Base-by-base conservation (phyloP, 53 echinoderm and acorn worm species). In the Henricia sp. region DNA sequence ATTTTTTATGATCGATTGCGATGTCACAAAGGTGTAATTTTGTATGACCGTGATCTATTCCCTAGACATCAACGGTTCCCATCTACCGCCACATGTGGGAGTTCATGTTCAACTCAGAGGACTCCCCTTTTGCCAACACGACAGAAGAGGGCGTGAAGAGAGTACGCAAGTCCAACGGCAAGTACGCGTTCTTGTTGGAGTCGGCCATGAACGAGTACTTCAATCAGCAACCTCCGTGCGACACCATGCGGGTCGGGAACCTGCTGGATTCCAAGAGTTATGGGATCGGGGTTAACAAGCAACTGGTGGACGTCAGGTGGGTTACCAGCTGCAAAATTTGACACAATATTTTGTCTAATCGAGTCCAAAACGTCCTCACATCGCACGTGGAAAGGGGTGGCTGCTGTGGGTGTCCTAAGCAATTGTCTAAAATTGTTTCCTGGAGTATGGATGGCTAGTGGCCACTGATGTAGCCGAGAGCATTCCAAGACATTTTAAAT, bases 51-150 rank as follows among this genome's bases (percentile, higher is more conserved):
- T n/a, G n/a, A n/a, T n/a, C n/a, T 23, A 13, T 84, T 32, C 41
- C 17, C 24, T 30, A 95, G 95, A 85, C 86, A 14, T 92, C 95
- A 6, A 90, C 67, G 10, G 72, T 88, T 34, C 95, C 95, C 11
- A 67, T 90, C 21, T 92, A 90, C 68, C 91, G 88, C 32, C 89
- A 91, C 43, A 91, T 95, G 93, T 95, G 86, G 86, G 83, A 91
- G 28, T 93, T 95, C 83, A 93, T 95, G 93, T 27, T 32, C 32
- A 95, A 95, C 75, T 93, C 91, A 2, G 93, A 95, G 41, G 77
- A 85, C 19, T 42, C 67, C 3, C 93, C 93, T 1, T 80, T 88
- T 30, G 86, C 86, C 19, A 68, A 82, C 33, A 72, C 63, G 9
- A 90, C 90, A 0, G 57, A 82, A 25, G 94, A 90, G 26, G 97